Conservation (phyloP, 2,888 invertebrate genomes). For the Sussaba pulchella region DNA sequence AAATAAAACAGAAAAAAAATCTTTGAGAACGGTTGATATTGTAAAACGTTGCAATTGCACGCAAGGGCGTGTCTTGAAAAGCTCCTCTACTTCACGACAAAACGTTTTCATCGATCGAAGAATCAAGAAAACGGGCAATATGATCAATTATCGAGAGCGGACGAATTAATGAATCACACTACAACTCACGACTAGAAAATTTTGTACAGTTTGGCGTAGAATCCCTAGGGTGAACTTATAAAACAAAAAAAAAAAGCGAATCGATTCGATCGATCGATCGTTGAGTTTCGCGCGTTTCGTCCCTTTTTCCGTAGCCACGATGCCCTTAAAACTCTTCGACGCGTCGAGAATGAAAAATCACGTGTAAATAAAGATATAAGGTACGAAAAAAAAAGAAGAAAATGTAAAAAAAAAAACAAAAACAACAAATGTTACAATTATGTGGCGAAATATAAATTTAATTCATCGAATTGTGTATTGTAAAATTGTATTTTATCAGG, state of each 20-base stretch:
- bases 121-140: neutral
- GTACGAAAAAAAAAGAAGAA: constrained; percentile 7
- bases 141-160: too few relatives aligned
- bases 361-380: constrained; percentile 28
- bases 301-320: constrained; percentile 10
- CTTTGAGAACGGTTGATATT: constrained; percentile 16
- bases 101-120: constrained; percentile 3
- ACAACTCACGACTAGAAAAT: constrained; percentile 52
- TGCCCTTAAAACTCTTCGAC: constrained; percentile 11
- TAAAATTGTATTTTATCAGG: neutral
- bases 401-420: constrained; percentile 47
- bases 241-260: constrained; percentile 1
- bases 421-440: constrained; percentile 72
- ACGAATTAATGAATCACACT: constrained; percentile 37
- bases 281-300: constrained; percentile 25
- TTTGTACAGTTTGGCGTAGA: constrained; percentile 62
- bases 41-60: neutral
- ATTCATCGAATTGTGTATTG: constrained; percentile 62
- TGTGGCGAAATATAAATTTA: constrained; percentile 74
- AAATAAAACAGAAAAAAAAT: constrained; percentile 40
- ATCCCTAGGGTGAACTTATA: constrained; percentile 24
- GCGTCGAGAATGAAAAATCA: constrained; percentile 28
- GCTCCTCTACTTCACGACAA: constrained; percentile 1
- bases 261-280: constrained; percentile 37
- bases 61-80: constrained; percentile 9